phyloP scores from a whole-genome alignment of 2,113 vertebrate genomes.

The Thalassarche chlororhynchos region DNA sequence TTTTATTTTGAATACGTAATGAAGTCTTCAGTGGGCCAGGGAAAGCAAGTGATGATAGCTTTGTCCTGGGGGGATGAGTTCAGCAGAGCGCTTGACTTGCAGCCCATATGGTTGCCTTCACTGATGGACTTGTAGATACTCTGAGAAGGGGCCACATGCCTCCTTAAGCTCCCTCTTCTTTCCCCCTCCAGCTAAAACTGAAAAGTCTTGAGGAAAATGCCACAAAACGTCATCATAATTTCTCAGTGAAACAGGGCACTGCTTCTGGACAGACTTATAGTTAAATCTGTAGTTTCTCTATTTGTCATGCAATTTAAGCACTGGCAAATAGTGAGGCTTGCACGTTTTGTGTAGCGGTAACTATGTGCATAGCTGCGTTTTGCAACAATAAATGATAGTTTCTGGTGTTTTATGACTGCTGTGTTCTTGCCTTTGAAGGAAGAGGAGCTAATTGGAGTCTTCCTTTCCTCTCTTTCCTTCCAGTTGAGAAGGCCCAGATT shows the following conservation, averaged over 20 bases:
- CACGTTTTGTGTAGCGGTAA: background rate
- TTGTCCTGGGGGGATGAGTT: background rate
- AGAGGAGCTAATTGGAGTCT: background rate
- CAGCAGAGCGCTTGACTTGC: background rate
- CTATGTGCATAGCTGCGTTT: background rate
- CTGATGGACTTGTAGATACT: background rate
- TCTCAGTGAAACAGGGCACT: background rate
- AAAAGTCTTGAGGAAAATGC: background rate
- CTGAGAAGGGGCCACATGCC: background rate
- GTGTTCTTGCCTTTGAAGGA: background rate
- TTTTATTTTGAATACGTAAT: background rate
- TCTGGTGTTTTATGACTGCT: background rate
- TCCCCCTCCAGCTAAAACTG: background rate
- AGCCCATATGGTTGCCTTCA: constrained; percentile 1
- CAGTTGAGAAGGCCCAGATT: background rate
- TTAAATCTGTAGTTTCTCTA: background rate
- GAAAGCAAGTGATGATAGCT: background rate
- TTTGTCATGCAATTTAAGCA: background rate
- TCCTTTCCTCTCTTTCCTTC: background rate
- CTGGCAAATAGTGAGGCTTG: background rate
- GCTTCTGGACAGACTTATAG: background rate
- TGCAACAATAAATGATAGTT: background rate
- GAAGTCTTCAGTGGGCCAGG: background rate
- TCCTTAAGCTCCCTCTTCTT: background rate
- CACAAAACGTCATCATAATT: background rate